phyloP scores from a whole-genome alignment of 2,797 vertebrate genomes.

The Rallus crepitans region DNA sequence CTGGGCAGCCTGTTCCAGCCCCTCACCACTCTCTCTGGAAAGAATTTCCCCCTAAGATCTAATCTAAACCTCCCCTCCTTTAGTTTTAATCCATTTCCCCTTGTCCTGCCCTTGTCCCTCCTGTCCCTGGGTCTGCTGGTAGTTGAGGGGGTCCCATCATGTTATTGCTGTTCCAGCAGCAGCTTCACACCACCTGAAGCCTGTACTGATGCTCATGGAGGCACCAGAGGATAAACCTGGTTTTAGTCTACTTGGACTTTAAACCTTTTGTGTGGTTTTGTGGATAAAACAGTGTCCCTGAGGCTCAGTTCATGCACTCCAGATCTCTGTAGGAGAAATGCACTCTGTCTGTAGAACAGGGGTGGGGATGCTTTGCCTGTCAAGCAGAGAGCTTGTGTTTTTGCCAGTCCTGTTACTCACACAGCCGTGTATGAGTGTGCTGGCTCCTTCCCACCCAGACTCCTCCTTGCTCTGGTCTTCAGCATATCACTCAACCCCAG shows the following conservation, averaged over 20 bases:
- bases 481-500: not conserved
- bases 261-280: constrained; percentile 27
- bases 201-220: not conserved
- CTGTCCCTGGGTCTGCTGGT: too few relatives aligned
- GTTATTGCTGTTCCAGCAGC: not conserved
- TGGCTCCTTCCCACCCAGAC: not conserved
- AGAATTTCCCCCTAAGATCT: too few relatives aligned
- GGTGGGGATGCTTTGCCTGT: not conserved
- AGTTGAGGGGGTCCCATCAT: not conserved
- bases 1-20: too few relatives aligned
- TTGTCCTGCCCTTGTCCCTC: too few relatives aligned
- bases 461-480: not conserved
- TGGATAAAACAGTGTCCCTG: not conserved
- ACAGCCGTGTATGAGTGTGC: accelerated
- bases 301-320: constrained; percentile 15
- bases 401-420: not conserved
- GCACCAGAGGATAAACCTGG: not conserved
- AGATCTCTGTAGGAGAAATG: not conserved
- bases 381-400: not conserved
- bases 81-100: too few relatives aligned
- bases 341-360: not conserved
- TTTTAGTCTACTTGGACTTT: not conserved
- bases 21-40: too few relatives aligned
- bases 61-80: too few relatives aligned
- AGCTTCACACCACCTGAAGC: not conserved